Base-by-base conservation (phyloP, 1,140 invertebrate species). In the Pristionchus pacificus region DNA sequence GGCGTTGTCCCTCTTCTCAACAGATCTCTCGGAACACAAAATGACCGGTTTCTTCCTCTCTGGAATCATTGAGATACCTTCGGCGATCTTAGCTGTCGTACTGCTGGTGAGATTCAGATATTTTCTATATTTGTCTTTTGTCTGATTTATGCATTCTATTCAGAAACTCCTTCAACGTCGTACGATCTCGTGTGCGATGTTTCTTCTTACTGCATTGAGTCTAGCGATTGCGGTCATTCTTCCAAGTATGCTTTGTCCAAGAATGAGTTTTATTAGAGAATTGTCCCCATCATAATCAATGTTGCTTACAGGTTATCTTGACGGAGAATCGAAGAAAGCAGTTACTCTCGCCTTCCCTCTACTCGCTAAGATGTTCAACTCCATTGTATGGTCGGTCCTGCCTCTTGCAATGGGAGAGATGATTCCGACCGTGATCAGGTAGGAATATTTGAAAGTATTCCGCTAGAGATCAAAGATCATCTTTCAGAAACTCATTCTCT, bases 41-140 rank as follows among this genome's bases (percentile, higher is more conserved):
- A 75, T 74, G 29, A 75, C 68, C 24, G 75, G 75, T 6, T 76
- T 62, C 55, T 71, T 76, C 32, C 74, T 76, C 19, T 76, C 75
- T 1, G 75, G 75, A 0, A 33, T 76, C 10, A 67, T 76, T 15
- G 75, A 76, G 33, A 30, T 76, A 2, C 75, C 75, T 15, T 67
- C 74, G 15, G 74, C 64, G 1, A 72, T 76, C 15, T n/a, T 76
- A 1, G 60, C 75, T 30, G 49, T 49, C 65, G 19, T 66, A 49
- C 32, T 66, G 29, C 33, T 69, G 61, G 60, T 69, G 27, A 31
- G 67, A 10, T 3, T 63, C 29, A 64, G 28, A 25, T 25, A 3
- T 29, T 65, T 65, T 27, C 2, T 1, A 25, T 14, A 61, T 24
- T 13, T 66, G 62, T 14, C 25, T 49, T n/a, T n/a, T n/a, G n/a